phyloP scores from a whole-genome alignment of 2,797 vertebrate genomes.

The Eidolon dupreanum region DNA sequence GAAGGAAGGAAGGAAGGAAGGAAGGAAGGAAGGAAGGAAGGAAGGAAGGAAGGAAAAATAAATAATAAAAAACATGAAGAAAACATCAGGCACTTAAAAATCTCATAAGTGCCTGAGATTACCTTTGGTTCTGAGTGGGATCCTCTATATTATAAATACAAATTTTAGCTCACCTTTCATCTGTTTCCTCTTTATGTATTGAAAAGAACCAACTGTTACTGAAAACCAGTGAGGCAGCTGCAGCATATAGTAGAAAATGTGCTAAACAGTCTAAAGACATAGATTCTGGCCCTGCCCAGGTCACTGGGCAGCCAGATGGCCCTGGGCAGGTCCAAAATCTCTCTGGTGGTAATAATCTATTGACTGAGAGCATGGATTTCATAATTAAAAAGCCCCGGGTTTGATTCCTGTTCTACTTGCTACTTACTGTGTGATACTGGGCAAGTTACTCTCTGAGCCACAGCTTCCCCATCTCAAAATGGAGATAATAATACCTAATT shows the following conservation, averaged over 20 bases:
- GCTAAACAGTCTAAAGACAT: background rate
- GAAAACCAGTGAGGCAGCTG: constrained; percentile 29
- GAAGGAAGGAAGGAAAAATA: no score
- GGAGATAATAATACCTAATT: background rate
- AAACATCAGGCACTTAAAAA: background rate
- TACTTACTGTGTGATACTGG: background rate
- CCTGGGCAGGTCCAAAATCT: background rate
- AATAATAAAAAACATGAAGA: background rate
- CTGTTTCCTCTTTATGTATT: background rate
- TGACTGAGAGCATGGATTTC: background rate
- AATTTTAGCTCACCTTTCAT: background rate
- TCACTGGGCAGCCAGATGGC: background rate
- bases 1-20: no score
- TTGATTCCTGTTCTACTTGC: background rate
- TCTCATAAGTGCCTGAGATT: background rate
- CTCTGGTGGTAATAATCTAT: background rate
- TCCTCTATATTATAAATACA: background rate
- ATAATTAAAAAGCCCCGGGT: background rate
- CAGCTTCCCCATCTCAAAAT: background rate
- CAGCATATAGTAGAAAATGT: background rate
- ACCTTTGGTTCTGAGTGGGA: background rate
- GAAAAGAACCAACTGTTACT: background rate
- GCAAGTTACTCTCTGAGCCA: background rate
- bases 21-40: no score
- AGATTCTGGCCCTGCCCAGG: background rate